Evolutionary conservation across 1,140 invertebrate species (phyloP), one percentile per base, ranked within the genome.

Genomic region (Pseudomyrmex gracilis): DNA sequence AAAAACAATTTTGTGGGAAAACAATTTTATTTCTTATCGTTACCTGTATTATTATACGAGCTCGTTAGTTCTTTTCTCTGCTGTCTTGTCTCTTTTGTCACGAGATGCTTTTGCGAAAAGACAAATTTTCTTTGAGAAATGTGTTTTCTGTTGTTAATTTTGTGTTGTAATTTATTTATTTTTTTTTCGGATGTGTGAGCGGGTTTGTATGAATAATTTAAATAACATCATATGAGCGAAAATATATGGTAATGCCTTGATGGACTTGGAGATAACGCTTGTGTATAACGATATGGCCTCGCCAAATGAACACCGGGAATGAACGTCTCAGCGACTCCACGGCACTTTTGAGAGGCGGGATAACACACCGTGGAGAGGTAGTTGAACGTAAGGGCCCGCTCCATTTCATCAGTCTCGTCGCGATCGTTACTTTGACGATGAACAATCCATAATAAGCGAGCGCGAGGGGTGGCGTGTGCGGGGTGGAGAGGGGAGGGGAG

Each of bases 361-460:
- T 15, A 20, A 53, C 47, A 66, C 70, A 45, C 12, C 20, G 15
- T 58, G 15, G 34, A 34, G 34, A 7, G 43, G 2, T 22, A 78
- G 64, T 78, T 70, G 2, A 57, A 45, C 64, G 24, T 57, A 24
- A 78, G 34, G 51, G 43, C 73, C 73, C 60, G 73, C 64, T 78
- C 74, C 43, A 57, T 78, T 78, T 70, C 76, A 78, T 78, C 76
- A 78, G 76, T 9, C 51, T 78, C 76, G 66, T 70, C 64, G 76
- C 76, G 43, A 80, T 70, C 66, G 76, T 80, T 71, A 80, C 55
- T 80, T 80, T 60, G 53, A 71, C 76, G 76, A 71, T 66, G 70
- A 70, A 80, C 76, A 80, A 60, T 80, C 76, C 76, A 80, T 80
- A 80, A 80, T 71, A 80, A 80, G 76, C 76, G 66, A 22, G 22